Conservation (phyloP, 2,797 vertebrate species). For the Salarias fasciatus region DNA sequence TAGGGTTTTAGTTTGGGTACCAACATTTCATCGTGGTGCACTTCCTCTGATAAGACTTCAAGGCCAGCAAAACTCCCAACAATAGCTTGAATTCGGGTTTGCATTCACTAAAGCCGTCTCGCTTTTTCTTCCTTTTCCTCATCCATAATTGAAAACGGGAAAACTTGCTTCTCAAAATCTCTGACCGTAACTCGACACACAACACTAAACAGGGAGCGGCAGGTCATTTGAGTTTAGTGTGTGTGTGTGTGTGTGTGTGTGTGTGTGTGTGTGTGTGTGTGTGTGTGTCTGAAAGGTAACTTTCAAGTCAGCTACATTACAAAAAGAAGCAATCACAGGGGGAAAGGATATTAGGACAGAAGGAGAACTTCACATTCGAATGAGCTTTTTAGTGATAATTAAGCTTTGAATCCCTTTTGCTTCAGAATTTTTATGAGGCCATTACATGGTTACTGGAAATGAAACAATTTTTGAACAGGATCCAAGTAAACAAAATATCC, state of each 20-base stretch:
- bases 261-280: neutral
- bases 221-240: conserved; percentile 25
- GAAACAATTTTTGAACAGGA: neutral
- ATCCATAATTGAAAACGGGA: conserved; percentile 66
- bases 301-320: conserved; percentile 18
- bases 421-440: conserved; percentile 6
- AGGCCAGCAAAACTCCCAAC: conserved; percentile 36
- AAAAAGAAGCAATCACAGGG: conserved; percentile 7
- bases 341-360: conserved; percentile 8
- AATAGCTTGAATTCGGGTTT: conserved; percentile 41
- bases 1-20: neutral
- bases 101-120: conserved; percentile 40
- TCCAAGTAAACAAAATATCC: conserved; percentile 17
- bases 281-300: conserved; percentile 13
- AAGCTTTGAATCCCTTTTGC: conserved; percentile 7
- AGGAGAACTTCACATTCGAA: conserved; percentile 9
- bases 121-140: conserved; percentile 35
- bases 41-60: conserved; percentile 37
- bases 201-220: conserved; percentile 33
- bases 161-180: conserved; percentile 55
- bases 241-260: no score
- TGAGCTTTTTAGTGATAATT: conserved; percentile 17
- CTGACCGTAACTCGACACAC: conserved; percentile 31
- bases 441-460: conserved; percentile 3
- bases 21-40: conserved; percentile 15